Evolutionary conservation across 1,140 invertebrate species (phyloP), one percentile per base, ranked within the genome.

Genomic region (Drosophila obscura): DNA sequence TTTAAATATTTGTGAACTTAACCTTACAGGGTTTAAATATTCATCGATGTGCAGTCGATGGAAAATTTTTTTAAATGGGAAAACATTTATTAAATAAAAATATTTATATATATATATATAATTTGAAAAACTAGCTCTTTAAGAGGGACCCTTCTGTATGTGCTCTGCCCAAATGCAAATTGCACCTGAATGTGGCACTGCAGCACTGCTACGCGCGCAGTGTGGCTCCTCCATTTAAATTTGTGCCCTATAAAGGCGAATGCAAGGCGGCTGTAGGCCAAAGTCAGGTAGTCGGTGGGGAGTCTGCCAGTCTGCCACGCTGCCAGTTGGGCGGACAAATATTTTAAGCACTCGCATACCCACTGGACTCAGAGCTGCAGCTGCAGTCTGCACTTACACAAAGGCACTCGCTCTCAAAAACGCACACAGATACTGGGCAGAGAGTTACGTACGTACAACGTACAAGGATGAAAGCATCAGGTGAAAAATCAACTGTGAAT

Each of bases 401-500:
- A 39, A 39, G 35, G 41, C 59, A 64, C 35, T 15, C 26, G 52
- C 65, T 59, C 46, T 53, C 35, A 50, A 28, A 58, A 39, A 60
- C 57, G 73, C 43, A 62, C 48, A 43, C 44, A 50, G 35, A 48
- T 19, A 50, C 7, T 16, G 44, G 53, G 41, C 48, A 44, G 8
- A 9, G 15, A 41, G 28, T 7, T 19, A 16, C 49, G 56, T 22
- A n/a, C 31, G 44, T 53, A 50, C 35, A 2, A 11, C 5, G 35
- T 39, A 62, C 31, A 44, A 48, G 73, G 55, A 73, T 79, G 79
- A 71, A 73, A 88, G 83, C 83, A 88, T 88, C 83, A 88, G 83
- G 83, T 88, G 83, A 88, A 88, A 88, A 88, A 88, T 88, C 83
- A 88, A 88, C 83, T 88, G 83, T 88, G 83, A 88, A 88, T 88